Base-by-base conservation (phyloP, 2,888 invertebrate genomes). In the Aphodius sticticus region DNA sequence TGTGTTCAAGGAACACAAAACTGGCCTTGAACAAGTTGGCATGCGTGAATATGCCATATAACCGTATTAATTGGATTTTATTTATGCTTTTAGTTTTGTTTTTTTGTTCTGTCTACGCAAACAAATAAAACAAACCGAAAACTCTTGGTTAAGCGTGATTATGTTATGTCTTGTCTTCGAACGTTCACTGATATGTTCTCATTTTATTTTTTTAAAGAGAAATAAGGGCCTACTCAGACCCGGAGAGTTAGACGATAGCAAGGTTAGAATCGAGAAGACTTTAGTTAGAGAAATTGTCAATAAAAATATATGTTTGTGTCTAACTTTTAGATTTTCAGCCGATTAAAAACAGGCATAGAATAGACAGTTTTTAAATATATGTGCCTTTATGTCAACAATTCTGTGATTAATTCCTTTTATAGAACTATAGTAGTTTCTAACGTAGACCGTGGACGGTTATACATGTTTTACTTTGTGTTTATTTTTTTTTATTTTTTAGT, bases 171-270 rank as follows among this genome's bases (percentile, higher is more conserved):
- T 16, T 74, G 37, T 74, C 37, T 74, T 74, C 35, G 35, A 76
- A 69, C 26, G 76, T 38, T 69, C 36, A 16, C 16, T 76, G 15
- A 69, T n/a, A 38, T 74, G 3, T 74, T 74, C 69, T 76, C n/a
- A 76, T 69, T 76, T 76, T 35, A 76, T 36, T 91, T 91, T 91
- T 91, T 91, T 91, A 90, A 91, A 90, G 92, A 92, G 92, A 91
- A 92, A 92, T 90, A 92, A 92, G 89, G 90, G 92, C 90, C 92
- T 26, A 26, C 26, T 92, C 90, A 94, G 95, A 90, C 95, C 95
- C 89, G 96, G 95, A 90, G 95, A 94, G 93, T 92, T 95, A 88
- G 87, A 86, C 82, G 81, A 81, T 79, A 77, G 81, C 79, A 79
- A 83, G 81, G 81, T 83, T 82, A 85, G 82, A 83, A 80, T 82